Conservation (phyloP, 2,113 vertebrate genomes). For the Brachypteracias leptosomus region DNA sequence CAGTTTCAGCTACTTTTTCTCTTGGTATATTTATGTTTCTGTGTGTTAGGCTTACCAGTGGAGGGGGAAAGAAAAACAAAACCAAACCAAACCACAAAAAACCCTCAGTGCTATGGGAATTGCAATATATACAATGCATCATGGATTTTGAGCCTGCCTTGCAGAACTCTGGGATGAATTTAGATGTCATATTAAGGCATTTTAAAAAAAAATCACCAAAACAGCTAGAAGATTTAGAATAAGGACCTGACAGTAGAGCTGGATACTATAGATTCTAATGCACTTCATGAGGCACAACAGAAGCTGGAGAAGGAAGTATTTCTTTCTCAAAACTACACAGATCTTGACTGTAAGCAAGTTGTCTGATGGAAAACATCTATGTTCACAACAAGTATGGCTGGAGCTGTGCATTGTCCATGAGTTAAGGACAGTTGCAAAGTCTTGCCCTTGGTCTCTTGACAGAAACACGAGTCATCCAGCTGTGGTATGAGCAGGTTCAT, state of each 20-base stretch:
- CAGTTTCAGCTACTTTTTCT: background rate
- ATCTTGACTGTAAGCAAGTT: background rate
- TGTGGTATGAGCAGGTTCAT: fast-evolving
- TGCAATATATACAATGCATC: background rate
- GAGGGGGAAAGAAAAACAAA: background rate
- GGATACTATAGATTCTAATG: background rate
- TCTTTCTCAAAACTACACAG: background rate
- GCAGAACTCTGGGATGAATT: background rate
- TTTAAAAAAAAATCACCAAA: background rate
- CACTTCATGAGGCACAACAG: background rate
- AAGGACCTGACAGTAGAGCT: background rate
- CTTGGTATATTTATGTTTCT: background rate
- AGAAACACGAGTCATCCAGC: background rate
- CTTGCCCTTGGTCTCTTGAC: background rate
- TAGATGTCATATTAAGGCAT: background rate
- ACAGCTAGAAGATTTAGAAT: background rate
- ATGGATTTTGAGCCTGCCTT: background rate
- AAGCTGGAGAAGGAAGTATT: background rate
- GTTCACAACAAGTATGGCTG: background rate
- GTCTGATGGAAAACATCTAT: background rate
- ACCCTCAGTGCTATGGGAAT: background rate
- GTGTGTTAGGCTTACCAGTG: background rate
- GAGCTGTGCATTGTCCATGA: background rate
- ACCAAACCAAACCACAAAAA: background rate
- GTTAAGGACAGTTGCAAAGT: background rate